Conservation (phyloP, 2,113 vertebrate species). For the Bagarius yarrelli region DNA sequence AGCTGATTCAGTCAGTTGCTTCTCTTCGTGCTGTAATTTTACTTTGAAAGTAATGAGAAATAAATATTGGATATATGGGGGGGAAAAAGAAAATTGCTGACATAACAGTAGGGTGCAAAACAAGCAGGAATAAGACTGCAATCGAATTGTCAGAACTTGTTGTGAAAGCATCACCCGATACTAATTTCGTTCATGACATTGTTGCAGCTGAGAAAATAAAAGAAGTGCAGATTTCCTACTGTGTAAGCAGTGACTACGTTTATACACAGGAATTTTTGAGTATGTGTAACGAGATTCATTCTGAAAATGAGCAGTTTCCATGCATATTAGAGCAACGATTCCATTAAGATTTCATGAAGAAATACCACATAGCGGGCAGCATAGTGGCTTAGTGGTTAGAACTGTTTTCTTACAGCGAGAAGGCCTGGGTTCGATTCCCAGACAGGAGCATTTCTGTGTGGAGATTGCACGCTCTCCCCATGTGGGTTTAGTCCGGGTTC, state of each 20-base stretch:
- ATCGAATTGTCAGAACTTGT: background rate
- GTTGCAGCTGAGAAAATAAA: background rate
- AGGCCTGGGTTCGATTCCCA: too few species aligned
- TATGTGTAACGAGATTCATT: background rate
- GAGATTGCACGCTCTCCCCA: too few species aligned
- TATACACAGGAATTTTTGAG: constrained; percentile 12
- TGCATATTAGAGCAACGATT: constrained; percentile 23
- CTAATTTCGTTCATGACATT: constrained; percentile 11
- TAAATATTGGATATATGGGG: background rate
- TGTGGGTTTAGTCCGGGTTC: too few species aligned
- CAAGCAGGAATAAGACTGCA: background rate
- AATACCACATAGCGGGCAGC: constrained; percentile 9
- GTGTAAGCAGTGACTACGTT: constrained; percentile 6
- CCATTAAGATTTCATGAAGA: constrained; percentile 32
- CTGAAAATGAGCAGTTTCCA: constrained; percentile 6
- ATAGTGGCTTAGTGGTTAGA: too few species aligned
- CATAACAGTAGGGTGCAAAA: constrained; percentile 5
- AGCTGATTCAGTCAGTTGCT: constrained; percentile 1
- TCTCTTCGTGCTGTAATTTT: constrained; percentile 6
- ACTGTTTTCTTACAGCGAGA: too few species aligned
- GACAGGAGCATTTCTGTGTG: too few species aligned
- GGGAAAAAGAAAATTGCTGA: constrained; percentile 8
- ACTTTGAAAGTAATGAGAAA: constrained; percentile 3
- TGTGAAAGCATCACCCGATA: background rate
- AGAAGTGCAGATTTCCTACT: background rate